Base-by-base conservation (phyloP, 2,797 vertebrate species). In the Meda fulgida region DNA sequence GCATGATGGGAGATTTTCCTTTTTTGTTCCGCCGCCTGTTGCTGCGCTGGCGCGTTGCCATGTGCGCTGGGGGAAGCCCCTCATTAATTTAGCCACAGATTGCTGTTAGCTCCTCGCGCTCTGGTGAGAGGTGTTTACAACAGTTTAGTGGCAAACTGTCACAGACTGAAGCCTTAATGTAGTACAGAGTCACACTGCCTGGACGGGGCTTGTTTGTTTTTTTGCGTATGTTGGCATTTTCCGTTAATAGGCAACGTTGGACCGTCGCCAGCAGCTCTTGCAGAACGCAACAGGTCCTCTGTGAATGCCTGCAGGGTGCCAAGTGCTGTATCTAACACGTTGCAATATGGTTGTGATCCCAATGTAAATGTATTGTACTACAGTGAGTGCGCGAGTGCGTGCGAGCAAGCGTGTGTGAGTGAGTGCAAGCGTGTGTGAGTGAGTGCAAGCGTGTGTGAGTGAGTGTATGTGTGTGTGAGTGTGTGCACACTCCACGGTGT, bases 341-440 rank as follows among this genome's bases (percentile, higher is more conserved):
- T 87, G 89, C 95, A 96, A 96, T 96, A 88, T 96, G 95, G 95
- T 95, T 96, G 95, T 94, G 93, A 97, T 97, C 94, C 93, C 89
- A 92, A 90, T 92, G 89, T 93, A 95, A 96, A 95, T 94, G 94
- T 95, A 93, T 94, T 94, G 88, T 91, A 90, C 92, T 92, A 48
- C 46, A 71, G 66, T 90, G 92, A 87, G 92, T 91, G 80, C 72
- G 71, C 58, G 67, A n/a, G 29, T 58, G 85, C 46, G 69, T 63
- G 78, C 26, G 4, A 14, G 43, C 43, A 16, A 1, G 43, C 8
- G 21, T 55, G 21, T 10, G 23, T 23, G 55, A 4, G 21, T n/a
- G 23, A 0, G 1, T 58, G 92, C n/a, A n/a, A n/a, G 80, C 72
- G 71, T 58, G 67, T 21, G 29, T 58, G 85, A 38, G 69, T 63